Base-by-base conservation (phyloP, 2,888 invertebrate genomes). In the Tinea pellionella region DNA sequence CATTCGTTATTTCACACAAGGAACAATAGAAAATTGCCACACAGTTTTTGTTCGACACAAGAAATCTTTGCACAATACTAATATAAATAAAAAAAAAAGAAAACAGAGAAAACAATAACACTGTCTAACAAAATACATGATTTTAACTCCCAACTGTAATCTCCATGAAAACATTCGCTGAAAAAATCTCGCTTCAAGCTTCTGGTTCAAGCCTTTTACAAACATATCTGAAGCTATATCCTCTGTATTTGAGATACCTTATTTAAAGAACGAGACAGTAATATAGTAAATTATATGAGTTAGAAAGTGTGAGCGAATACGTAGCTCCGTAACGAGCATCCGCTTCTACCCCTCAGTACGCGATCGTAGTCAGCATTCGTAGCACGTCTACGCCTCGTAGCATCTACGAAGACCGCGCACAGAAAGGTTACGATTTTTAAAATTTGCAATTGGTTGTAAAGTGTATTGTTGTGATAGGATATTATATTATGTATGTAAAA, bases 151-250 rank as follows among this genome's bases (percentile, higher is more conserved):
- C 3, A 47, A 15, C 47, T 47, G 47, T 47, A 47, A 47, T 47
- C 47, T 47, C 15, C 16, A 47, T 8, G 47, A 47, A 47, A 47
- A 47, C 47, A 47, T 47, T 47, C 47, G 47, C 16, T 47, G 16
- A 47, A 47, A 47, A 47, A 47, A 16, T 16, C 16, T 9, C n/a
- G 47, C n/a, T 15, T 9, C 47, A 15, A 47, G 74, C 75, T 74
- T 74, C 74, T 68, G 69, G 72, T 72, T 74, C 70, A 74, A 80
- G 78, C 75, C 72, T 75, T 77, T 67, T 65, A 72, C 77, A 78
- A 80, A 80, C 73, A 75, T 47, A 47, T 47, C 47, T n/a, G 67
- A 73, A 70, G 70, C 69, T 68, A 69, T 70, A 72, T 75, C 72
- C 70, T 71, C 71, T 68, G 66, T 68, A 70, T 74, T 73, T 70